Conservation (phyloP, 2,888 invertebrate genomes). For the Sarcophaga rosellei region DNA sequence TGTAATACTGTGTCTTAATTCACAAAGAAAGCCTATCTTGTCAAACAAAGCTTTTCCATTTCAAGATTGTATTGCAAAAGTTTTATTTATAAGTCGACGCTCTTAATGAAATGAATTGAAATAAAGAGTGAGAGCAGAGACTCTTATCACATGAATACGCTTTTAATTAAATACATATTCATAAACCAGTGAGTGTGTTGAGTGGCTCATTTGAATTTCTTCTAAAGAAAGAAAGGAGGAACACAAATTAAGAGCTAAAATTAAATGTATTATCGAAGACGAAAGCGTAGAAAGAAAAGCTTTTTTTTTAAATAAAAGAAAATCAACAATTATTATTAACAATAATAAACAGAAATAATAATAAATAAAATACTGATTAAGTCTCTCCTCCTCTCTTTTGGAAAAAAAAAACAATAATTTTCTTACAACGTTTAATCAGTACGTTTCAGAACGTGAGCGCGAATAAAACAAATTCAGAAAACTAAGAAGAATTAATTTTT, state of each 20-base stretch:
- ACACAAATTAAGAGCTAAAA: neutral
- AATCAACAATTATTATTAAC: neutral
- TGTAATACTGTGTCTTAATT: too few relatives aligned
- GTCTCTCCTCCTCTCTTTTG: neutral
- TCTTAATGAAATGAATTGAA: too few relatives aligned
- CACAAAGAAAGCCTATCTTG: too few relatives aligned
- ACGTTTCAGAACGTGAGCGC: slow-evolving; percentile 27
- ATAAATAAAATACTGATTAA: slow-evolving; percentile 48
- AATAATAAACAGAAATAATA: neutral
- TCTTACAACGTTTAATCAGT: slow-evolving; percentile 18
- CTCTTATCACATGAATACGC: too few relatives aligned
- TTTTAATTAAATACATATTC: too few relatives aligned
- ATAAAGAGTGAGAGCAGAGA: too few relatives aligned
- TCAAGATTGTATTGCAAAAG: too few relatives aligned
- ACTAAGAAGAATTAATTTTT: neutral
- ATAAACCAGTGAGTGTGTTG: too few relatives aligned
- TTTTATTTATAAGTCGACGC: too few relatives aligned
- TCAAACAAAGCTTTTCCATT: too few relatives aligned
- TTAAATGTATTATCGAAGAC: neutral
- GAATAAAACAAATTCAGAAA: slow-evolving; percentile 5
- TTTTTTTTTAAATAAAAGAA: neutral
- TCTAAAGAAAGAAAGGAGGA: too few relatives aligned
- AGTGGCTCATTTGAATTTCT: too few relatives aligned
- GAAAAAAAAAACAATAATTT: slow-evolving; percentile 1
- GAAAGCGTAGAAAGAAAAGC: neutral